Evolutionary conservation across 2,888 invertebrate genomes (phyloP).

Genomic region (Congeria kusceri): DNA sequence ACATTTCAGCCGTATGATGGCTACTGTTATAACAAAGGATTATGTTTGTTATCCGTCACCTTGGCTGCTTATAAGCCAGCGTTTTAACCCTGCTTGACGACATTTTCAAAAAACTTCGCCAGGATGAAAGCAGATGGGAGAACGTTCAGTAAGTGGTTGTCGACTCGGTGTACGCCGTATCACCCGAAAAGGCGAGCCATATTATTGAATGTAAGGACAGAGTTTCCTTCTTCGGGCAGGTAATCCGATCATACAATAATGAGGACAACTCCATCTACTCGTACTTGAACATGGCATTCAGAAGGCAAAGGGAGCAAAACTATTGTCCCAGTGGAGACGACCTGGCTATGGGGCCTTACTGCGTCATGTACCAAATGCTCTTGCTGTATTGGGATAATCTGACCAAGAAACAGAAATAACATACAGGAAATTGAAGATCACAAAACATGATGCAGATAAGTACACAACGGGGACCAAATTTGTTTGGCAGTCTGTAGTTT

Average conservation of each 20-base stretch:
- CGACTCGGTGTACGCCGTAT: conserved; percentile 23
- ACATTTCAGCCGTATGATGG: conserved; percentile 32
- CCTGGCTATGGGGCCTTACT: conserved; percentile 49
- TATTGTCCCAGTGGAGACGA: conserved; percentile 45
- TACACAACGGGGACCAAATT: conserved; percentile 39
- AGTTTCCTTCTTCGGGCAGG: conserved; percentile 13
- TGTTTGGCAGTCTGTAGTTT: conserved; percentile 42
- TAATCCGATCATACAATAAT: conserved; percentile 32
- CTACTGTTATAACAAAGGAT: conserved; percentile 24
- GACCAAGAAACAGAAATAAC: conserved; percentile 19
- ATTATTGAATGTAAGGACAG: conserved; percentile 10
- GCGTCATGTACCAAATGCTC: conserved; percentile 39
- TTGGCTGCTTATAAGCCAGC: conserved; percentile 47
- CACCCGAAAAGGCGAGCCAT: not conserved
- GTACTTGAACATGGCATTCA: conserved; percentile 38
- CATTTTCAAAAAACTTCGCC: conserved; percentile 10
- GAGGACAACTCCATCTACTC: conserved; percentile 40
- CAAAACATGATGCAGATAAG: conserved; percentile 12
- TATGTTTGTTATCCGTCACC: conserved; percentile 38
- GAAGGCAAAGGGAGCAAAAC: conserved; percentile 29
- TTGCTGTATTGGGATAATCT: conserved; percentile 33
- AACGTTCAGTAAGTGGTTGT: conserved; percentile 21
- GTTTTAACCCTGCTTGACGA: conserved; percentile 22
- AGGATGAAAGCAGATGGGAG: conserved; percentile 8
- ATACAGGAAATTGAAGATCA: conserved; percentile 36